Base-by-base conservation (phyloP, 2,797 vertebrate species). In the Smutsia gigantea region DNA sequence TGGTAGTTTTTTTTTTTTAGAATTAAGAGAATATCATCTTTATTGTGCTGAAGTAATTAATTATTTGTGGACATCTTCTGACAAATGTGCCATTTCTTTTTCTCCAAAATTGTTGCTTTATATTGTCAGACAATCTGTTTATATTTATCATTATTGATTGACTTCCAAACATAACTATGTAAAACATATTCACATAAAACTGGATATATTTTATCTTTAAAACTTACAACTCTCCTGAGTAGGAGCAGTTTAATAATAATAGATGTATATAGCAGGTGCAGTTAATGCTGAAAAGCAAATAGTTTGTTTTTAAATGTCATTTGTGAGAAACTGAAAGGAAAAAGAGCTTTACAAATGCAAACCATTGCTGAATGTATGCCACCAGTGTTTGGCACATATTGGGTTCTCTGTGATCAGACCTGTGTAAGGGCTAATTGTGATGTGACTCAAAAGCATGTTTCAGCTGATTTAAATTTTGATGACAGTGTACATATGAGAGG, bases 11-110 rank as follows among this genome's bases (percentile, higher is more conserved):
- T 46, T 8, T 46, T 46, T 46, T 98, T 96, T 98, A 96, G 96
- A 98, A 98, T 98, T 98, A 98, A 97, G 97, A 98, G 94, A 98
- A 97, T 96, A 98, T 98, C 97, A 98, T 98, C 97, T 97, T 98
- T 98, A 98, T 98, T 98, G 97, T 98, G 98, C 96, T 98, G 98
- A 98, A 98, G 98, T 98, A 98, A 98, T 99, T 99, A 98, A 98
- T 98, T 98, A 98, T 98, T 99, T 99, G 97, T 98, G 98, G 98
- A 97, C 97, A 98, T 98, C 97, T 89, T 98, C 8, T 98, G 97
- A 98, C 95, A 98, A 98, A 98, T 97, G 97, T 98, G 98, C 97
- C 95, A 97, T 90, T 98, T 98, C 91, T 89, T 46, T 97, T 98
- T 97, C 93, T 42, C 79, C 87, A 95, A 97, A 98, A 94, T 97